A percentile compares a stretch with the other conserved stretches of the same genome.
phyloP scores from a whole-genome alignment of 2,113 vertebrate species.

The Plecotus auritus region DNA sequence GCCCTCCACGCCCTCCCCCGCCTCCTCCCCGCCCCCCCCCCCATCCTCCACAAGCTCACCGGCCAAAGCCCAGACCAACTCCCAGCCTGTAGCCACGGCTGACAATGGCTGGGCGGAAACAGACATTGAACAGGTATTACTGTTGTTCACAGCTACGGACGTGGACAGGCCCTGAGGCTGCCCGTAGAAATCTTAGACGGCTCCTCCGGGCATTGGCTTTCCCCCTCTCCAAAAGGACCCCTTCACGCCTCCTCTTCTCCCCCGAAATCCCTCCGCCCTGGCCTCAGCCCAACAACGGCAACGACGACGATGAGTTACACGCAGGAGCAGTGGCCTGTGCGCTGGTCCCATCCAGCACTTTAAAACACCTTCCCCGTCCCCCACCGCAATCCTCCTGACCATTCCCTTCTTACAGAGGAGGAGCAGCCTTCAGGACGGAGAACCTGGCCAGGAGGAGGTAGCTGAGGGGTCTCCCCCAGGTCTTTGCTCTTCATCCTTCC shows the following conservation, averaged over 20 bases:
- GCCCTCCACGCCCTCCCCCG: too few relatives aligned
- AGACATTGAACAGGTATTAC: too few relatives aligned
- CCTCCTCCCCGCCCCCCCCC: not conserved
- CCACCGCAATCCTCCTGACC: not conserved
- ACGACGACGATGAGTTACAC: not conserved
- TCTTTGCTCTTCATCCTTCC: not conserved
- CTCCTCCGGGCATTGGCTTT: not conserved
- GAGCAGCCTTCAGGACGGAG: too few relatives aligned
- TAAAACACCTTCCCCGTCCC: not conserved
- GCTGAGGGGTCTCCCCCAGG: not conserved
- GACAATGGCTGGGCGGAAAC: not conserved
- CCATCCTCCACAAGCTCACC: not conserved
- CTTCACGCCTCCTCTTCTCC: not conserved
- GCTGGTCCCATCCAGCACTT: not conserved
- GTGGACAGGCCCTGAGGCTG: not conserved
- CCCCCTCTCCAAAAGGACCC: not conserved
- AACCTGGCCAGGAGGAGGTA: not conserved
- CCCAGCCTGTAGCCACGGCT: not conserved
- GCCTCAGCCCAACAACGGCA: not conserved
- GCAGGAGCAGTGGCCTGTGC: fast-evolving
- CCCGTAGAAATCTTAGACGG: not conserved
- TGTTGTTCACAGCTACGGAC: not conserved
- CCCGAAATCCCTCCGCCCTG: fast-evolving
- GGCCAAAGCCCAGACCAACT: not conserved
- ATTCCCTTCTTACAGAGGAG: not conserved